Evolutionary conservation across 2,888 invertebrate genomes (phyloP), one percentile per base, ranked within the genome.

Genomic region (Netelia fuscicornis): DNA sequence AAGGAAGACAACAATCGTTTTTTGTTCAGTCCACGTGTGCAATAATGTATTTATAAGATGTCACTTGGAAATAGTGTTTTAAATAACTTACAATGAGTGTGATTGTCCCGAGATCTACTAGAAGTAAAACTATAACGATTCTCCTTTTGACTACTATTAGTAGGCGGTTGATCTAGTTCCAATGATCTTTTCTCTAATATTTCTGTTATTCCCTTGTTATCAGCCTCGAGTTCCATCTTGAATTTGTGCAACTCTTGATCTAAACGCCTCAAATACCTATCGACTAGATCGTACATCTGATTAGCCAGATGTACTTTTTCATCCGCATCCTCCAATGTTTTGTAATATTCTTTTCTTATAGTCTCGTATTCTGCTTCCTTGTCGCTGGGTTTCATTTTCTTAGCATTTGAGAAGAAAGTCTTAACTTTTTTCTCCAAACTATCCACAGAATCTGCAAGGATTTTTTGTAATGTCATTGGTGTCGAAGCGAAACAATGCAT

Each of bases 191-290:
- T 98, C 94, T 99, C 99, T 87, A 99, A 94, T 70, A 98, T 95
- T 94, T 99, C 99, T 0, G 99, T 99, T 77, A 99, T 98, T 2
- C 99, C 99, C 90, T 99, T 98, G 95, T 99, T 98, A 94, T 99
- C 99, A 0, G 99, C 99, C 94, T 99, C 99, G 83, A 99, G 94
- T 94, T 99, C 99, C 96, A 99, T 98, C 94, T 99, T 99, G 94
- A 99, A 99, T 94, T 99, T 99, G 89, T 98, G 97, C 74, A 99
- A 94, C 93, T 99, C 99, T 94, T 95, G 95, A 95, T 97, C 98
- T 76, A 99, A 95, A 93, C 98, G 96, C 84, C 98, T 95, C 90
- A 98, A 95, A 94, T 99, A 99, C 92, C 98, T 96, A 92, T 98
- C 98, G 77, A 99, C 98, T 90, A 99, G 95, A 91, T 99, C 99